A percentile compares a stretch with the other conserved stretches of the same genome.
These are phyloP conservation scores for Donacobius atricapilla DNA, from an alignment of 2,113 vertebrate species.

Conservation along the genomic window DNA sequence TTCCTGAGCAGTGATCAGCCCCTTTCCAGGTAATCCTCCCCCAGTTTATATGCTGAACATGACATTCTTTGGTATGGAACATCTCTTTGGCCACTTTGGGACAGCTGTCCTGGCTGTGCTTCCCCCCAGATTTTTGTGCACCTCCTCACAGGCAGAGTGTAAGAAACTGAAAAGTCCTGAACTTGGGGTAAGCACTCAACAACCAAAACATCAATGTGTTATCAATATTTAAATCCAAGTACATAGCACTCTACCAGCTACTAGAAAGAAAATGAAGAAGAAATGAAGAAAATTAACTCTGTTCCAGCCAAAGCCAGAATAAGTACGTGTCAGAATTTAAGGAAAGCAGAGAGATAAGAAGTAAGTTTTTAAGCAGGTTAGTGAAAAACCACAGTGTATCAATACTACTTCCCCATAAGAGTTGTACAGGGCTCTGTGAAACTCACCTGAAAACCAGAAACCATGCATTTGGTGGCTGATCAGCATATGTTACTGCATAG, in stretches of 20 bases:
- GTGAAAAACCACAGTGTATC: not conserved
- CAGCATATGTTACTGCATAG: conserved; percentile 74
- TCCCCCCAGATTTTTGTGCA: not conserved
- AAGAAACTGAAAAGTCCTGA: not conserved
- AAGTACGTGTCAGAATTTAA: not conserved
- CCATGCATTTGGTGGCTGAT: conserved; percentile 78
- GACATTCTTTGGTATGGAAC: not conserved
- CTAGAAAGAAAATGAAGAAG: not conserved
- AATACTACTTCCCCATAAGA: not conserved
- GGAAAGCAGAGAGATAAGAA: not conserved
- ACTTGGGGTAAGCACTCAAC: not conserved
- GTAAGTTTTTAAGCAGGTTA: not conserved
- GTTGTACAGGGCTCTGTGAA: not conserved
- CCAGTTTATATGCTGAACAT: not conserved
- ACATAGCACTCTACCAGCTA: not conserved
- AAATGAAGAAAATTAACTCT: not conserved
- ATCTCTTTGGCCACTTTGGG: not conserved
- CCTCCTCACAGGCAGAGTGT: accelerated
- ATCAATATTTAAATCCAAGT: not conserved
- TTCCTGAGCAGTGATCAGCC: not conserved
- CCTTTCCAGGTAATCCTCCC: not conserved
- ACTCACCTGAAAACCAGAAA: conserved; percentile 88
- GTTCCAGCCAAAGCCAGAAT: not conserved
- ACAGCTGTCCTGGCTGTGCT: not conserved
- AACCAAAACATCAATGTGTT: not conserved